Evolutionary conservation across 2,797 vertebrate genomes (phyloP), one percentile per base, ranked within the genome.

Genomic region (Catharus ustulatus): DNA sequence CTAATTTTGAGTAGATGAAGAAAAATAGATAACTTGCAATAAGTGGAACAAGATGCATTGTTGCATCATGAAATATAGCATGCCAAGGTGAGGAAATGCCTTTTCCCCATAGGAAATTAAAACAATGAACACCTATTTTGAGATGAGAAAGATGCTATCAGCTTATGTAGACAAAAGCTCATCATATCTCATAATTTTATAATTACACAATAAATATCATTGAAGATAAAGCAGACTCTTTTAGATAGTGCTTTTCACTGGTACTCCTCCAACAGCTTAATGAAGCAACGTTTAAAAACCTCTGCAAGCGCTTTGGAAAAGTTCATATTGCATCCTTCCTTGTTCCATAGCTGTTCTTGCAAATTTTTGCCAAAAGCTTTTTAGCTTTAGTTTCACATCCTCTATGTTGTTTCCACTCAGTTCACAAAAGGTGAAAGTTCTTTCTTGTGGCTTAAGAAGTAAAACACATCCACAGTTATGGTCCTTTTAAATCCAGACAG

Each of bases 71-170:
- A 87, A 61, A 77, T 19, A 40, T 8, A 54, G n/a, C 58, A 94
- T 77, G 92, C 43, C 87, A 89, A 81, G 43, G 68, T 93, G 90
- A 93, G 84, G 66, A 93, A 94, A 85, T 92, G 68, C n/a, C 72
- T 63, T 80, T 95, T 95, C 43, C 75, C 64, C 36, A 15, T 42
- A 85, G 89, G 93, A 95, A 94, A 52, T 83, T 83, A 83, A 87
- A 92, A 96, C 89, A 96, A 83, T 81, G 92, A 93, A 66, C 66
- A 91, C 46, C 58, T 95, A 85, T 92, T 96, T 94, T 94, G 68
- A 94, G 92, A 95, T 75, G 72, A 93, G 84, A 93, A 90, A 95
- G 92, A 92, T 89, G 26, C 20, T 87, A 93, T 96, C 95, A 83
- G 32, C 49, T 83, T 75, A 73, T 29, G 30, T 54, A 85, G 63